Evolutionary conservation across 2,888 invertebrate genomes (phyloP), one percentile per base, ranked within the genome.

Genomic region (Drosophila tanythrix): DNA sequence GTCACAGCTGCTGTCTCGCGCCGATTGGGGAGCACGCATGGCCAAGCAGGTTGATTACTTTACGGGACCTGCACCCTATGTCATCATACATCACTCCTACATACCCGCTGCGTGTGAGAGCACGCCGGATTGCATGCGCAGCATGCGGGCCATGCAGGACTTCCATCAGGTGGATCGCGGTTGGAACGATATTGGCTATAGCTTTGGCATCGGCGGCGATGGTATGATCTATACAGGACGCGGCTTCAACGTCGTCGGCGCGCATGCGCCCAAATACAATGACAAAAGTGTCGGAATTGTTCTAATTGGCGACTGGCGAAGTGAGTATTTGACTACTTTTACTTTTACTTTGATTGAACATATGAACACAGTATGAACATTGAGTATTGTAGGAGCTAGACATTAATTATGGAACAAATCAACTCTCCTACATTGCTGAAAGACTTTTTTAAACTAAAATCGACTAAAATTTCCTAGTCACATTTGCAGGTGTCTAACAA

Each of bases 171-270:
- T 94, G 66, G 91, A 93, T 70, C 93, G 93, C 53, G 94, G 93
- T 0, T 96, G 96, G 96, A 95, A 94, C 64, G 96, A 96, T 89
- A 96, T 96, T 86, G 96, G 96, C 35, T 94, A 92, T 89, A 96
- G 95, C 90, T 97, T 96, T 91, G 95, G 94, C 51, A 94, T 96
- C 36, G 96, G 97, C 4, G 95, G 96, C 29, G 96, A 97, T 82
- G 96, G 96, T 0, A 93, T 94, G 18, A 95, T 94, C 7, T 97
- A 96, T 92, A 95, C 95, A 76, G 96, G 96, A 2, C 94, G 96
- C 4, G 96, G 96, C 0, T 97, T 96, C 95, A 94, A 94, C 59
- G 92, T 93, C 1, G 92, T 95, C 0, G 97, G 96, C 0, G 96
- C 96, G 0, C 97, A 97, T 91, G 95, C 96, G 0, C 94, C 95